phyloP scores from a whole-genome alignment of 2,113 vertebrate genomes.

The Neolamprologus ventralis region DNA sequence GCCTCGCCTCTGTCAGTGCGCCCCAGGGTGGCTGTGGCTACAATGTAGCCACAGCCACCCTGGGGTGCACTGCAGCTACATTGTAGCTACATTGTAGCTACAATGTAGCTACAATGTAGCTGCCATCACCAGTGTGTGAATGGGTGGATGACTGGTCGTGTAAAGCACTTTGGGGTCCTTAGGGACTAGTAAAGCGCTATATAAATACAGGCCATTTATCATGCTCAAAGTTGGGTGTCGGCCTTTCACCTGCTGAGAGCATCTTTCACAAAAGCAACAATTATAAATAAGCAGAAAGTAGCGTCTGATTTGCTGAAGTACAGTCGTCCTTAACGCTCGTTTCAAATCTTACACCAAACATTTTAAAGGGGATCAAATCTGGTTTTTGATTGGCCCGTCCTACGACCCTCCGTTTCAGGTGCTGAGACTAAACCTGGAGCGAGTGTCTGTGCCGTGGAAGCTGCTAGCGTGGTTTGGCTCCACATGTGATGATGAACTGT shows the following conservation, averaged over 20 bases:
- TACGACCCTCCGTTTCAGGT: neutral
- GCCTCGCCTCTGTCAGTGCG: neutral
- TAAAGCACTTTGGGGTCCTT: neutral
- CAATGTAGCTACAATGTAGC: no score
- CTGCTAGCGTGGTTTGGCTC: neutral
- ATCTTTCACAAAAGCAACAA: neutral
- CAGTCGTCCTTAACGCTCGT: neutral
- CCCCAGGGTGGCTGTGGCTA: no score
- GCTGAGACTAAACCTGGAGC: neutral
- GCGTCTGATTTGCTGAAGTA: neutral
- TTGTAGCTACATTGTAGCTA: neutral
- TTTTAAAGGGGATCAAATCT: neutral
- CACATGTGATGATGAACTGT: neutral
- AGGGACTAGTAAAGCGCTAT: accelerated
- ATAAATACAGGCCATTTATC: neutral
- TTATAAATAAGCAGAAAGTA: neutral
- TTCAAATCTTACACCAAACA: neutral
- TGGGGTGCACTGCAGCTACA: no score
- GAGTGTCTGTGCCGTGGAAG: neutral
- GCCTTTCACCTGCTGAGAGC: neutral
- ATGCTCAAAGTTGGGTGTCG: accelerated
- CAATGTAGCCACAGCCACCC: no score
- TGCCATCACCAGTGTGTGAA: neutral
- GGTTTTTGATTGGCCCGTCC: neutral
- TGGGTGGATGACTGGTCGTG: accelerated